Evolutionary conservation across 2,797 vertebrate species (phyloP).

Genomic region (Hemitrygon akajei): DNA sequence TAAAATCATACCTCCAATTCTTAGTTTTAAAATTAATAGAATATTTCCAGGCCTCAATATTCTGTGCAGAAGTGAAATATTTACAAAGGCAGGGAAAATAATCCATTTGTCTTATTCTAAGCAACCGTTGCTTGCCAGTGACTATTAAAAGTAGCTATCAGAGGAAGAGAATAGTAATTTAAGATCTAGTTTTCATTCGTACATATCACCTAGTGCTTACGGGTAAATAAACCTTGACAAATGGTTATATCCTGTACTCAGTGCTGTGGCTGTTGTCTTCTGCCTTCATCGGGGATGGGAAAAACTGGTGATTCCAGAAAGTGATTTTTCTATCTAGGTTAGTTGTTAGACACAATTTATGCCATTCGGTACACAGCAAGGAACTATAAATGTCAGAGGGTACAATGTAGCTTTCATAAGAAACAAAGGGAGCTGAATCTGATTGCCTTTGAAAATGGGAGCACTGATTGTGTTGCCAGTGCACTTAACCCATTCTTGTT

Average conservation of each 20-base stretch:
- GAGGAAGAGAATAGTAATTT: neutral
- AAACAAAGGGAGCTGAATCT: neutral
- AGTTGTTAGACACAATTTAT: neutral
- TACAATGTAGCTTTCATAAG: constrained; percentile 13
- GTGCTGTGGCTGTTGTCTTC: neutral
- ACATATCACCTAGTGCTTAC: neutral
- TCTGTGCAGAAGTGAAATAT: neutral
- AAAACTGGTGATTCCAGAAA: neutral
- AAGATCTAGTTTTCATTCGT: neutral
- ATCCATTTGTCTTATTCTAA: neutral
- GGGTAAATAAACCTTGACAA: neutral
- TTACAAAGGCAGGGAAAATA: neutral
- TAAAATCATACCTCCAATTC: neutral
- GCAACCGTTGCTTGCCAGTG: neutral
- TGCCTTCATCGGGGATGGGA: neutral
- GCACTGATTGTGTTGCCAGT: too few species aligned
- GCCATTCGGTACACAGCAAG: neutral
- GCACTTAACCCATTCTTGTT: neutral
- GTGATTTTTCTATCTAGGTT: neutral
- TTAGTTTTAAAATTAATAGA: neutral
- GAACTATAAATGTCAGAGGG: neutral
- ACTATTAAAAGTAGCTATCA: neutral
- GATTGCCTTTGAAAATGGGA: neutral
- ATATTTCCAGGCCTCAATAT: neutral
- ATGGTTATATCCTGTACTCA: neutral